Conservation (phyloP, 2,888 invertebrate genomes). For the Lasius platythorax region DNA sequence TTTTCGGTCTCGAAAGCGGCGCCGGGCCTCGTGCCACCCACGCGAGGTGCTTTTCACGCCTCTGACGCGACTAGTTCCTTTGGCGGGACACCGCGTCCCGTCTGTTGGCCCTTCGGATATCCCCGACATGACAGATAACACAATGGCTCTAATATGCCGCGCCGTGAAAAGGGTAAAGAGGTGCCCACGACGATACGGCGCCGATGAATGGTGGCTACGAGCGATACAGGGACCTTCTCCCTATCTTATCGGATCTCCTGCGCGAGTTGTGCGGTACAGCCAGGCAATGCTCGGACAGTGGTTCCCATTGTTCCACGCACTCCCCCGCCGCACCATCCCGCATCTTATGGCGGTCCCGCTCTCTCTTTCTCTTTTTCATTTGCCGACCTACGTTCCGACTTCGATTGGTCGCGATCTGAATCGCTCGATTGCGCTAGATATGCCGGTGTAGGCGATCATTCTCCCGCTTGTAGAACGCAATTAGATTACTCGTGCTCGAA, state of each 20-base stretch:
- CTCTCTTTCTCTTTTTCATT: constrained; percentile 31
- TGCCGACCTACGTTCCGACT: constrained; percentile 37
- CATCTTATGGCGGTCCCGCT: constrained; percentile 8
- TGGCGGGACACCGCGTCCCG: constrained; percentile 73
- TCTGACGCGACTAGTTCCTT: constrained; percentile 81
- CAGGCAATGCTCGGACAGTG: constrained; percentile 78
- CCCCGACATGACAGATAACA: constrained; percentile 83
- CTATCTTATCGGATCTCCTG: constrained; percentile 83
- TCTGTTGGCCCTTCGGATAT: constrained; percentile 82
- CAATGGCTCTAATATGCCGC: constrained; percentile 83
- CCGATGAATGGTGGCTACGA: constrained; percentile 79
- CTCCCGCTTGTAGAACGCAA: constrained; percentile 17
- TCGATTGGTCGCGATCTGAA: constrained; percentile 24
- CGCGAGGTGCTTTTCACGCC: constrained; percentile 82
- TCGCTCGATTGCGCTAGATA: constrained; percentile 52
- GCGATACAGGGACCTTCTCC: constrained; percentile 62
- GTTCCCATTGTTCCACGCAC: constrained; percentile 78
- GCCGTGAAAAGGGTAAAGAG: constrained; percentile 80
- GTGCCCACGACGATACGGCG: constrained; percentile 74
- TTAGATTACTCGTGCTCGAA: constrained; percentile 10
- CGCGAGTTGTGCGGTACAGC: constrained; percentile 71
- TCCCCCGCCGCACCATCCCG: constrained; percentile 54
- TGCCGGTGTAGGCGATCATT: constrained; percentile 27
- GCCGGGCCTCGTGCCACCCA: constrained; percentile 79
- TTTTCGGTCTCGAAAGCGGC: constrained; percentile 61